Evolutionary conservation across 2,888 invertebrate species (phyloP).

Genomic region (Cotesia congregata): DNA sequence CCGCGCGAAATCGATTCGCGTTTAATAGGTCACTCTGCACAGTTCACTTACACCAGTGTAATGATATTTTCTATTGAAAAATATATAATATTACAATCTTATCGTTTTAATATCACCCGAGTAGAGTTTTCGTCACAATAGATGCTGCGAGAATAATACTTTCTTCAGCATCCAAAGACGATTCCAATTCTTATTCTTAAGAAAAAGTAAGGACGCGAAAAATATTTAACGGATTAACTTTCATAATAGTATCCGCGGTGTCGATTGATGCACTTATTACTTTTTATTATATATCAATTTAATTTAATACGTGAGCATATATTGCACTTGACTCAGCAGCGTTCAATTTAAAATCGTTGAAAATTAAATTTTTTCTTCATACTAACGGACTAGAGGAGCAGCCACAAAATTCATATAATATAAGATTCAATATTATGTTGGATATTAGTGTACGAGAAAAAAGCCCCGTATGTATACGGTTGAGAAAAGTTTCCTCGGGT

Average conservation of each 20-base stretch:
- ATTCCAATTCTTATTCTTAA: neutral
- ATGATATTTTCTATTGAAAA: neutral
- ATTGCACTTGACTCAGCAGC: neutral
- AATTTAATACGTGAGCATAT: neutral
- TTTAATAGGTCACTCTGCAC: neutral
- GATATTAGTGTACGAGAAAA: constrained; percentile 17
- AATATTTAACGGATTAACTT: neutral
- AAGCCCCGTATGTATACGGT: constrained; percentile 16
- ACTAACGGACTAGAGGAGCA: constrained; percentile 45
- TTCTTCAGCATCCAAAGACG: neutral
- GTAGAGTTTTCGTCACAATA: neutral
- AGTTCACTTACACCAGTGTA: neutral
- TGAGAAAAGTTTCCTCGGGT: constrained; percentile 6
- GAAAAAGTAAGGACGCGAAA: neutral
- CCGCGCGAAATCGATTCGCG: neutral
- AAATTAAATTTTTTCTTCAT: constrained; percentile 63
- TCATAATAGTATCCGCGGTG: constrained; percentile 12
- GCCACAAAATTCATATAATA: constrained; percentile 68
- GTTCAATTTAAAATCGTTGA: constrained; percentile 54
- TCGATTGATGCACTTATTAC: neutral
- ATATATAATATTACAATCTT: constrained; percentile 14
- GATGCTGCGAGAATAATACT: neutral
- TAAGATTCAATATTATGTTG: constrained; percentile 61
- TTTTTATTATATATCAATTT: constrained; percentile 1
- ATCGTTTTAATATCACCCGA: constrained; percentile 16